Evolutionary conservation across 2,113 vertebrate genomes (phyloP).

Genomic region (Mustela nigripes): DNA sequence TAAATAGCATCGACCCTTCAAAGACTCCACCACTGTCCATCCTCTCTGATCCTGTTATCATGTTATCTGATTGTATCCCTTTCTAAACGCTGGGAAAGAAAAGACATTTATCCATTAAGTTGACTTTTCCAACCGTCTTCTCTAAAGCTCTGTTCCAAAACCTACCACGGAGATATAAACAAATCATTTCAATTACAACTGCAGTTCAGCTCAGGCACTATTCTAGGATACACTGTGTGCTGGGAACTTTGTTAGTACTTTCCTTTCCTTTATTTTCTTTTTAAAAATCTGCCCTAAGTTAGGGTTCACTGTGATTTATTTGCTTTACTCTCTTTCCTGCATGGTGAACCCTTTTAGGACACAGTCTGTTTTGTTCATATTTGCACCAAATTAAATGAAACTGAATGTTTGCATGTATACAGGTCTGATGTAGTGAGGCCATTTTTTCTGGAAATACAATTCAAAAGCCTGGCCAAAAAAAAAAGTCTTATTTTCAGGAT

Average conservation of each 20-base stretch:
- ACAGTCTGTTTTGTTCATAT: slow-evolving; percentile 37
- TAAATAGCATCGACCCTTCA: neutral
- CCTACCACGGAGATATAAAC: neutral
- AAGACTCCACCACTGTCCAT: neutral
- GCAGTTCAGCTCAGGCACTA: neutral
- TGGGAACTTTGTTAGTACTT: neutral
- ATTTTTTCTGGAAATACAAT: slow-evolving; percentile 31
- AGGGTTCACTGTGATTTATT: neutral
- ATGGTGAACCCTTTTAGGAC: neutral
- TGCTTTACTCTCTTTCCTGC: neutral
- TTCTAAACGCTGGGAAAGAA: neutral
- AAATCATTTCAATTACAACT: slow-evolving; percentile 26
- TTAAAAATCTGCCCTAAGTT: neutral
- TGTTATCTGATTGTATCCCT: neutral
- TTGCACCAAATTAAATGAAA: slow-evolving; percentile 50
- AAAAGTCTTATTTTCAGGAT: neutral
- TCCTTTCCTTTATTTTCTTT: neutral
- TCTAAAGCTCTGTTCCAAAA: neutral
- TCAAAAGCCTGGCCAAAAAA: neutral
- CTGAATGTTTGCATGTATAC: neutral
- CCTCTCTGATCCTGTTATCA: neutral
- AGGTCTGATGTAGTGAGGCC: neutral
- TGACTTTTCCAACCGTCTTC: neutral
- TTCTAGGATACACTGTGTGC: neutral
- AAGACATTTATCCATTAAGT: neutral